A percentile compares a stretch with the other conserved stretches of the same genome.
phyloP scores from a whole-genome alignment of 2,888 invertebrate genomes.

The Drosophila nigricruria region DNA sequence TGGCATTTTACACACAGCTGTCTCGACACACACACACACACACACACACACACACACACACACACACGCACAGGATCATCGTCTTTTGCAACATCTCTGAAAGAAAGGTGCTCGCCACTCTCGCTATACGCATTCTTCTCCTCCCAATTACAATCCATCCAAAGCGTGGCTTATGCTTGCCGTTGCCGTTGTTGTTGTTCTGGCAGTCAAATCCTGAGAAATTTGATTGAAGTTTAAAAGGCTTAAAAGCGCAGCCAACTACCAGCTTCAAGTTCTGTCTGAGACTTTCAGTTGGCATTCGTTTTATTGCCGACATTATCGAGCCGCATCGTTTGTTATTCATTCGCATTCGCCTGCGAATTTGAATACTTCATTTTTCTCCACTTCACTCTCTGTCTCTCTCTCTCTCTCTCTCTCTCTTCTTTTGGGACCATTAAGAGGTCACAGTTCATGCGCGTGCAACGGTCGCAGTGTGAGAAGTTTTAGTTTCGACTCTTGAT shows the following conservation, averaged over 20 bases:
- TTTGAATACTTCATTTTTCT: conserved; percentile 70
- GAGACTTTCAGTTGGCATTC: conserved; percentile 75
- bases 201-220: conserved; percentile 68
- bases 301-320: conserved; percentile 79
- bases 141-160: conserved; percentile 66
- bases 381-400: neutral
- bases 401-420: neutral
- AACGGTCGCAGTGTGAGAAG: conserved; percentile 49
- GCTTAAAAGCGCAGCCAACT: conserved; percentile 75
- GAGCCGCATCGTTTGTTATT: conserved; percentile 48
- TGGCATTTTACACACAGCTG: conserved; percentile 65
- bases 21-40: conserved; percentile 13
- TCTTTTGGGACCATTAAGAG: conserved; percentile 41
- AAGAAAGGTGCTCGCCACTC: conserved; percentile 53
- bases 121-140: conserved; percentile 66
- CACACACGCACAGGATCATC: conserved; percentile 20
- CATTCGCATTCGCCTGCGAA: conserved; percentile 61
- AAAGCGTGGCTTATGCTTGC: conserved; percentile 60
- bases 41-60: neutral
- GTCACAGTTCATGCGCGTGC: conserved; percentile 71
- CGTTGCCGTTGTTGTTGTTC: conserved; percentile 22
- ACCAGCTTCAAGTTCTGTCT: conserved; percentile 57
- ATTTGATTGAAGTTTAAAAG: conserved; percentile 79
- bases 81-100: conserved; percentile 16
- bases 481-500: conserved; percentile 31